Base-by-base conservation (phyloP, 1,140 invertebrate species). In the Varroa destructor region DNA sequence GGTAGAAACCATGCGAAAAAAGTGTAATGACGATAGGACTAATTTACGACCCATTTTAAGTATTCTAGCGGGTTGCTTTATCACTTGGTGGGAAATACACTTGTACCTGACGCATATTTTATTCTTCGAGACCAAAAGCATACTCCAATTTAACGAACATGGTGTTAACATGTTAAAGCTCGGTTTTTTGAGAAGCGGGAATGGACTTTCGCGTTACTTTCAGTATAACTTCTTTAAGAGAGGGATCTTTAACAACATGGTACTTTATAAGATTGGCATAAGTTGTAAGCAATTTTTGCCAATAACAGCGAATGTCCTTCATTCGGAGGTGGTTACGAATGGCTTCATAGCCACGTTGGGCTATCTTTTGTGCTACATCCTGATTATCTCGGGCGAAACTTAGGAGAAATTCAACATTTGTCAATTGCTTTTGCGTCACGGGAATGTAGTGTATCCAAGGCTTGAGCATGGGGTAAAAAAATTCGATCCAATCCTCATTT, bases 361-460 rank as follows among this genome's bases (percentile, higher is more conserved):
- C 91, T 73, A 97, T 96, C 77, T 87, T 81, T 78, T 86, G 81
- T 0, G 86, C 87, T 67, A 91, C 72, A 3, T 83, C 79, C 78
- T 95, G 89, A 81, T 96, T 85, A 61, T 85, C 81, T 75, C 84
- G 84, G 14, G 88, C 87, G 84, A 91, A 97, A 64, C 85, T 76
- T 46, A 97, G 81, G 1, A 93, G 80, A 54, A 87, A 81, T 77
- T 83, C 81, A 3, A 92, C 81, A 73, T 89, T 83, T 72, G 85
- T 78, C 78, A 87, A 81, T 76, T 86, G 83, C 70, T 84, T 84
- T n/a, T 83, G 81, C 67, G 73, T 75, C 0, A 98, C 85, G 5
- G 93, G 94, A 75, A 98, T 85, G 78, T 94, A 97, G 82, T 98
- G 94, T 61, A 94, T 85, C 94, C 94, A 97, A 1, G 93, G 93